Evolutionary conservation across 2,888 invertebrate species (phyloP), one percentile per base, ranked within the genome.

Genomic region (Tupiocoris notatus): DNA sequence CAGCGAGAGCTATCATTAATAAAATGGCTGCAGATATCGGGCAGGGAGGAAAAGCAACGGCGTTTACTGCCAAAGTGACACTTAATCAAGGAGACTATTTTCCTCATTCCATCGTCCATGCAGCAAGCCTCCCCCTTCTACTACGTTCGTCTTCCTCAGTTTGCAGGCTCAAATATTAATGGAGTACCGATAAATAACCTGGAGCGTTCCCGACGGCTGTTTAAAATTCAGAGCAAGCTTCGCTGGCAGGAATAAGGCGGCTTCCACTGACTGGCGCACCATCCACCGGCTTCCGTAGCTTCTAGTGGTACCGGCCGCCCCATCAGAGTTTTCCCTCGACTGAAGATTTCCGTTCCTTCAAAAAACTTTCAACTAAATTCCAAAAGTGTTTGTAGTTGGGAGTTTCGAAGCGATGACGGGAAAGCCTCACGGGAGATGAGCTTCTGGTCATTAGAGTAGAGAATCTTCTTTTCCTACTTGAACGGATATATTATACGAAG

Each of bases 111-210:
- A n/a, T 39, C 39, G 39, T 7, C 39, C 39, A 39, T 39, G 39
- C 39, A 39, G 39, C 39, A 7, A 3, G 39, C 39, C 39, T n/a
- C n/a, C 39, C 39, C 3, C 39, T 39, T 39, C 12, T 7, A 7
- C 39, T 12, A 39, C 6, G 6, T 39, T 39, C 39, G 39, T 57
- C 22, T 64, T 56, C 22, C 54, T 57, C 18, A 7, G 57, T 20
- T n/a, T 59, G 16, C 70, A 58, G 70, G 61, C 54, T 70, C 57
- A 70, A 70, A 70, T 70, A 70, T 70, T 70, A 70, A 59, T 70
- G 70, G 70, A 59, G 24, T 59, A 59, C 59, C 70, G 70, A 70
- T 70, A 70, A 70, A 70, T 70, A 70, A 70, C 59, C 70, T 59
- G 59, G 20, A 59, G 59, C 18, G 17, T n/a, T 18, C 18, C 59